Conservation (phyloP, 2,888 invertebrate species). For the Synanthedon vespiformis region DNA sequence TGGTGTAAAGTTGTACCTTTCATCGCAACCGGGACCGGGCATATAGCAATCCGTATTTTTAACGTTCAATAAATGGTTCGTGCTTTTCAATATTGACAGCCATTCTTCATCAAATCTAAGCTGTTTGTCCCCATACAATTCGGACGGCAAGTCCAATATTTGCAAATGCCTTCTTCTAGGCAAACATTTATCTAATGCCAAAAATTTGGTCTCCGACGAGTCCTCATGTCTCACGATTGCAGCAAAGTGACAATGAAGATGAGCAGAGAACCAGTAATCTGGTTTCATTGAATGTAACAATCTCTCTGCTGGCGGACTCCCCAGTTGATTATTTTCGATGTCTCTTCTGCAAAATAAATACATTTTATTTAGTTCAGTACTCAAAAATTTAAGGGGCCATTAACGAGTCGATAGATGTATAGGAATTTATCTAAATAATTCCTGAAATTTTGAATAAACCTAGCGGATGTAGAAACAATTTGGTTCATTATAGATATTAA, state of each 20-base stretch:
- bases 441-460: too few relatives aligned
- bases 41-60: slow-evolving; percentile 78
- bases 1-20: slow-evolving; percentile 81
- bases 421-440: background rate
- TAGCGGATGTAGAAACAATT: background rate
- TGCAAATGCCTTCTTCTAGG: slow-evolving; percentile 91
- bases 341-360: slow-evolving; percentile 75
- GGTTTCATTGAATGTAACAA: slow-evolving; percentile 86
- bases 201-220: slow-evolving; percentile 77
- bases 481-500: background rate
- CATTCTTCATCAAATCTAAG: slow-evolving; percentile 91
- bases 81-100: slow-evolving; percentile 87
- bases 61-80: slow-evolving; percentile 88
- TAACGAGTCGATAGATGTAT: too few relatives aligned
- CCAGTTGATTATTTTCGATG: slow-evolving; percentile 83
- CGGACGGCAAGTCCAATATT: slow-evolving; percentile 75
- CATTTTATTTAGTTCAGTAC: too few relatives aligned
- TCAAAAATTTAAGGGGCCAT: too few relatives aligned
- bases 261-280: slow-evolving; percentile 95
- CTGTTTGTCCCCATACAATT: slow-evolving; percentile 62
- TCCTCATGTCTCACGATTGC: slow-evolving; percentile 84
- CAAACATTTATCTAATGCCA: slow-evolving; percentile 95
- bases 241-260: slow-evolving; percentile 95
- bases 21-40: slow-evolving; percentile 81
- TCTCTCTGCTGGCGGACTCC: slow-evolving; percentile 87